Base-by-base conservation (phyloP, 2,797 vertebrate species). In the Alectoris magna region DNA sequence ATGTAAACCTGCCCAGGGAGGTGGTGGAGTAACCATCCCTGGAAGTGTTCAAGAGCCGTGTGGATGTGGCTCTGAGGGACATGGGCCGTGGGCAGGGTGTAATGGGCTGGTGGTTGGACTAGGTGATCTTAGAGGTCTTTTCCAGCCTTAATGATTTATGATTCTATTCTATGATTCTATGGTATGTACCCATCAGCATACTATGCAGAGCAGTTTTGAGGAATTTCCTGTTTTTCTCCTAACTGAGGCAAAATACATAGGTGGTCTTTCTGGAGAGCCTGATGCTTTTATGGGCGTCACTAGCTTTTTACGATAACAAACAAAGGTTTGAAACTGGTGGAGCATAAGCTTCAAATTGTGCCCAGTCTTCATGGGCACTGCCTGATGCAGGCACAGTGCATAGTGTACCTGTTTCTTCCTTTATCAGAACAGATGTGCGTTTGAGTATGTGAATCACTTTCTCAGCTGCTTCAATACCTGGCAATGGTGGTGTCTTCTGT, bases 261-360 rank as follows among this genome's bases (percentile, higher is more conserved):
- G 3, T 63, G 27, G 4, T 66, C 6, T 72, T 87, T 59, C 43
- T 81, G 78, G 31, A 59, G 29, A 23, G 6, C 17, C 43, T 85
- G 75, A 9, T 80, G 38, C 22, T 66, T 22, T 34, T 59, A 38
- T 62, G 24, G n/a, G 11, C 19, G 10, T 41, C 24, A 4, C 1
- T 43, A 55, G 29, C 21, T 26, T 14, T 70, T 90, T 58, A 10
- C 21, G 36, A 23, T 1, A 27, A 48, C 29, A 62, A 78, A 8
- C 3, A 18, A n/a, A 29, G 29, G 21, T 31, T 75, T 14, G 12
- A 48, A 14, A 7, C 16, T n/a, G n/a, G 14, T 80, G 43, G 62
- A 60, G 11, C 14, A 26, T n/a, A 21, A 0, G 0, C 22, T 53
- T 44, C 34, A 48, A 9, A 16, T 9, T 69, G 43, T n/a, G 5